Conservation (phyloP, 2,888 invertebrate genomes). For the Drosophila nigricruria region DNA sequence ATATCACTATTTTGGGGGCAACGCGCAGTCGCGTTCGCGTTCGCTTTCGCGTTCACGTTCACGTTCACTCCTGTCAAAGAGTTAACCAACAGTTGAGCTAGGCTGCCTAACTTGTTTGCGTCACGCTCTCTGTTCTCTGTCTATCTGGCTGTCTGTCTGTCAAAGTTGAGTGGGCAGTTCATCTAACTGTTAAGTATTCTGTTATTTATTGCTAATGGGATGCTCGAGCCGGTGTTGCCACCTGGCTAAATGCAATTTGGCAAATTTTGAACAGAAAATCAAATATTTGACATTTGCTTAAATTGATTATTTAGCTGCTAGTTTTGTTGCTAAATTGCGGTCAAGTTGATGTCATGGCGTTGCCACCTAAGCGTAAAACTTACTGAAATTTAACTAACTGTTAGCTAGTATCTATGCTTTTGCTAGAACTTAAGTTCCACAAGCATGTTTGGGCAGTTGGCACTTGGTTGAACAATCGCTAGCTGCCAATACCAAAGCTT, state of each 20-base stretch:
- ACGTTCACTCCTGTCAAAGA: conserved; percentile 25
- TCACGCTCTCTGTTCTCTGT: conserved; percentile 12
- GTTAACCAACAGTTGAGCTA: conserved; percentile 1
- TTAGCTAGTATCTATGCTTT: too few relatives aligned
- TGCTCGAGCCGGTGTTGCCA: conserved; percentile 5
- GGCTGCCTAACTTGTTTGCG: conserved; percentile 20
- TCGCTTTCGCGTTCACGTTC: not conserved
- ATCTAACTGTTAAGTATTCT: conserved; percentile 20
- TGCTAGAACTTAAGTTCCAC: too few relatives aligned
- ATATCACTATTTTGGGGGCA: conserved; percentile 10
- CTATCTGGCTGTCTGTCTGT: conserved; percentile 8
- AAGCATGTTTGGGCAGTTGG: not conserved
- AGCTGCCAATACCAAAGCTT: not conserved
- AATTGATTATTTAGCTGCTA: not conserved
- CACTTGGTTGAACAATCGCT: not conserved
- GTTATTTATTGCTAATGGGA: conserved; percentile 1
- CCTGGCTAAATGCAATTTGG: not conserved
- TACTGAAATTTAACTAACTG: too few relatives aligned
- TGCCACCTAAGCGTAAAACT: too few relatives aligned
- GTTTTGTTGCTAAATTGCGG: too few relatives aligned
- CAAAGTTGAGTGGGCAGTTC: conserved; percentile 28
- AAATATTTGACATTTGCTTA: not conserved
- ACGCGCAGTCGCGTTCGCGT: not conserved
- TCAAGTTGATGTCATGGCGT: not conserved
- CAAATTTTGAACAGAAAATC: not conserved